phyloP scores from a whole-genome alignment of 2,113 vertebrate genomes.

The Pongo pygmaeus region DNA sequence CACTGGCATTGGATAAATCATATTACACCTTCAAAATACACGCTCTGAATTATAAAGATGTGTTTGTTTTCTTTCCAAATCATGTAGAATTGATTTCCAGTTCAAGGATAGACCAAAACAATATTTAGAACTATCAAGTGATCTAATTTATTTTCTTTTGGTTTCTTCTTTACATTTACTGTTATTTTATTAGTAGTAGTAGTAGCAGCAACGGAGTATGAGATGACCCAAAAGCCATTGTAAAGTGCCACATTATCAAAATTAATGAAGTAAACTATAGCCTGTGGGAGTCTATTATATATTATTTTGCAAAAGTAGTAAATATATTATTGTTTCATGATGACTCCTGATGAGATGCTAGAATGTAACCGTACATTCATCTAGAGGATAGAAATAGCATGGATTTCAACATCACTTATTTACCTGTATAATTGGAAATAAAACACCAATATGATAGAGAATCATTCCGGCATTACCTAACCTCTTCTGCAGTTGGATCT shows the following conservation, averaged over 20 bases:
- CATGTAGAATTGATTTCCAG: neutral
- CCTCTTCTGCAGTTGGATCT: slow-evolving; percentile 20
- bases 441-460: neutral
- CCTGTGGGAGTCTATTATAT: slow-evolving; percentile 26
- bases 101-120: slow-evolving; percentile 60
- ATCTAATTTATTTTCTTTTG: slow-evolving; percentile 60
- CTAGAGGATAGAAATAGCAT: neutral
- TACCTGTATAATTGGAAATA: neutral
- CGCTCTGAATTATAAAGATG: slow-evolving; percentile 40
- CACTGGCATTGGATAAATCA: neutral
- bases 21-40: slow-evolving; percentile 57
- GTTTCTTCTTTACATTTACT: slow-evolving; percentile 36
- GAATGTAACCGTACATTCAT: slow-evolving; percentile 16
- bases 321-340: slow-evolving; percentile 11
- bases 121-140: slow-evolving; percentile 7
- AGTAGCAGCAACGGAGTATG: neutral
- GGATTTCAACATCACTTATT: neutral
- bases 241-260: neutral
- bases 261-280: slow-evolving; percentile 15
- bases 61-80: slow-evolving; percentile 46
- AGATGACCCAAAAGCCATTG: slow-evolving; percentile 10
- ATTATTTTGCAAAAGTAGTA: slow-evolving; percentile 44
- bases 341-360: slow-evolving; percentile 19
- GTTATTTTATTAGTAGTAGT: neutral
- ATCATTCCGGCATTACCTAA: neutral